phyloP scores from a whole-genome alignment of 1,140 invertebrate genomes.

The Aradophagus sp. region DNA sequence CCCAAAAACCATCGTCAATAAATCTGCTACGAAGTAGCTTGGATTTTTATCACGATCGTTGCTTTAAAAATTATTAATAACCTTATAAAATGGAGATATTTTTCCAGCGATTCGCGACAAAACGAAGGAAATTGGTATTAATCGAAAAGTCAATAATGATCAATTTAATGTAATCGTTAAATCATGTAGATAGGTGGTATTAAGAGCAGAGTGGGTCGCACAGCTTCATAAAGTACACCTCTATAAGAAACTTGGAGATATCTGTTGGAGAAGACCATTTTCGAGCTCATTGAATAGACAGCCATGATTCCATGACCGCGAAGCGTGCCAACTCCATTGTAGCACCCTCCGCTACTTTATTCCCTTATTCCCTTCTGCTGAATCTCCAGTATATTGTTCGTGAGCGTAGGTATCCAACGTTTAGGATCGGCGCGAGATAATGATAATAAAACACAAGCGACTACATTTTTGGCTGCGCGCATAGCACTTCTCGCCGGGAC shows the following conservation, averaged over 20 bases:
- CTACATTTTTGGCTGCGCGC: slow-evolving; percentile 38
- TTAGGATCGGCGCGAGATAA: slow-evolving; percentile 59
- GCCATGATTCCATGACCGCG: slow-evolving; percentile 74
- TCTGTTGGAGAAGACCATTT: slow-evolving; percentile 74
- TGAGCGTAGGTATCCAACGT: slow-evolving; percentile 56
- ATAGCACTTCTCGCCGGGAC: slow-evolving; percentile 6
- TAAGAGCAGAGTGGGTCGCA: slow-evolving; percentile 65
- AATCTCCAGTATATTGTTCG: slow-evolving; percentile 65
- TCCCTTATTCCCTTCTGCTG: slow-evolving; percentile 66
- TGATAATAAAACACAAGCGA: slow-evolving; percentile 59
- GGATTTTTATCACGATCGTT: too few relatives aligned
- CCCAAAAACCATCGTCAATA: too few relatives aligned
- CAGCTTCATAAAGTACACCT: slow-evolving; percentile 71
- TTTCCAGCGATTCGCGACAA: too few relatives aligned
- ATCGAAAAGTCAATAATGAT: slow-evolving; percentile 55
- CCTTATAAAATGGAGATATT: too few relatives aligned
- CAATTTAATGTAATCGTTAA: slow-evolving; percentile 57
- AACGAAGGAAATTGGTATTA: slow-evolving; percentile 33
- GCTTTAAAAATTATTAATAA: too few relatives aligned
- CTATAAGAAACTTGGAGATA: slow-evolving; percentile 68
- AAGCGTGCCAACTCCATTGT: slow-evolving; percentile 75
- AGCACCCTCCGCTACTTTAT: slow-evolving; percentile 70
- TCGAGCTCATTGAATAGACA: slow-evolving; percentile 76
- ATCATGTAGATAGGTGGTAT: slow-evolving; percentile 65
- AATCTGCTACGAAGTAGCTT: too few relatives aligned